Base-by-base conservation (phyloP, 1,140 invertebrate genomes). In the Neocloeon triangulifer region DNA sequence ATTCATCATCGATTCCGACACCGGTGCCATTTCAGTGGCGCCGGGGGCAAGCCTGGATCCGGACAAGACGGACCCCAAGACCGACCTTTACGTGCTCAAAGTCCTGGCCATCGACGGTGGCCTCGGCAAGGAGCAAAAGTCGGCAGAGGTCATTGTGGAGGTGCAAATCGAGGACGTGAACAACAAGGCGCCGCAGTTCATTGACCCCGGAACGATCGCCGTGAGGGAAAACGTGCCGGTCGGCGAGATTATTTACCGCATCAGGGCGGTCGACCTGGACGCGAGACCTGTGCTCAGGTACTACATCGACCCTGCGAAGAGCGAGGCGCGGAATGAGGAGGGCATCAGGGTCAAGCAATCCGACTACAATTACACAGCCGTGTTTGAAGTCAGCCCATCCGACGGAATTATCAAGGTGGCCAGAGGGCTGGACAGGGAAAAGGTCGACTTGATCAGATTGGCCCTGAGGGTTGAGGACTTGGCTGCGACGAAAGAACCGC, bases 151-250 rank as follows among this genome's bases (percentile, higher is more conserved):
- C 6, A 56, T 68, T 0, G 78, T 91, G 1, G 79, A 84, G 43
- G 79, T 94, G 5, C 70, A 68, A 1, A 78, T 92, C 34, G 62
- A 73, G 8, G 85, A 91, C 52, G 80, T 91, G 0, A 92, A 92
- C 46, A 91, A 92, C 46, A 91, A 92, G 48, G 60, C 66, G 1
- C 85, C 85, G 0, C 51, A 69, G 6, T 67, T 89, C 25, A 41
- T 58, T 1, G 69, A 80, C 30, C 66, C 73, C 1, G 71, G 65
- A 2, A 59, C 61, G 1, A 55, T 86, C 26, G 50, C 52, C 7
- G 59, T 85, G 5, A 55, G 55, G 37, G 82, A 88, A 56, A 81
- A 86, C 47, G 73, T 70, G 9, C 63, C 71, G 43, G 68, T 78
- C 12, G 77, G 76, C 8, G 65, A 67, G 1, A 50, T 65, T 33